Conservation (phyloP, 2,113 vertebrate genomes). For the Corapipo altera region DNA sequence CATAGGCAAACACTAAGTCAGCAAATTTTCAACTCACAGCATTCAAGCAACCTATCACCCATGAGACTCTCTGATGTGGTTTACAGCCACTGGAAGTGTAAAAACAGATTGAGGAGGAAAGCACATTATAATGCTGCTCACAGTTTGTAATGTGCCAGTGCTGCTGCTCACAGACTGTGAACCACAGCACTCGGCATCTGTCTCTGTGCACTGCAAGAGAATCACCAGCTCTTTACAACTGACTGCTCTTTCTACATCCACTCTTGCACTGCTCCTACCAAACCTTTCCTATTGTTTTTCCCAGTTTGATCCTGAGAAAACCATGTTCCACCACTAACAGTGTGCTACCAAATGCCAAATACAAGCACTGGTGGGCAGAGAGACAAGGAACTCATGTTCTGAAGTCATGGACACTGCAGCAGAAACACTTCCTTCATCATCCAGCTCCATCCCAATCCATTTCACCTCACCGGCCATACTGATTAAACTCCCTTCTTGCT, state of each 20-base stretch:
- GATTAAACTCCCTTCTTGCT: not conserved
- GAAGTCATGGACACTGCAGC: not conserved
- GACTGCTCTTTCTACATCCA: not conserved
- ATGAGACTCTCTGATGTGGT: not conserved
- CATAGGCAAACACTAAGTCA: not conserved
- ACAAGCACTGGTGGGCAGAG: not conserved
- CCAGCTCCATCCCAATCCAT: not conserved
- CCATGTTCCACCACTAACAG: not conserved
- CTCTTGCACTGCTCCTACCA: not conserved
- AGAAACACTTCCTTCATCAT: not conserved
- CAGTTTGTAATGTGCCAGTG: not conserved
- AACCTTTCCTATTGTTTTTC: not conserved
- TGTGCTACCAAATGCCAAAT: not conserved
- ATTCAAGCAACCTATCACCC: not conserved
- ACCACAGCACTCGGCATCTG: not conserved
- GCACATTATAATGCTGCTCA: not conserved
- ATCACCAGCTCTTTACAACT: not conserved
- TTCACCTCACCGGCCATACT: not conserved
- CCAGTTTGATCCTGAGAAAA: not conserved
- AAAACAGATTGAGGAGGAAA: not conserved
- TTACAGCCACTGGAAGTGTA: not conserved
- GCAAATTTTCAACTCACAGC: not conserved
- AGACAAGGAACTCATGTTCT: not conserved
- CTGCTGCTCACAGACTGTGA: not conserved
- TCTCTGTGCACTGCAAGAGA: not conserved